Evolutionary conservation across 2,113 vertebrate species (phyloP).

Genomic region (Otolemur garnettii): DNA sequence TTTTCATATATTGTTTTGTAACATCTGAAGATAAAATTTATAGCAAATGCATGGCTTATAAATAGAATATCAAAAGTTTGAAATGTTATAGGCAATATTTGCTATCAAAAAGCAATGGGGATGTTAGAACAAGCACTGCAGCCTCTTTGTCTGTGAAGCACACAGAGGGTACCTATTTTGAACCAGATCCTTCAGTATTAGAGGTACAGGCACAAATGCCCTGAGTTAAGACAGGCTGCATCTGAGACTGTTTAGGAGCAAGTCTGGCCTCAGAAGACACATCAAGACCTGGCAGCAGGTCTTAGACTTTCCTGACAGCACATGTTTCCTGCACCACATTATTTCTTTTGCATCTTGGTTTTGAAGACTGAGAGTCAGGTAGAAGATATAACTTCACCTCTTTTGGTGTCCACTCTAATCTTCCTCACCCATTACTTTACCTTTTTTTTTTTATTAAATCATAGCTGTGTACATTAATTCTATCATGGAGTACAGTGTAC

Average conservation of each 20-base stretch:
- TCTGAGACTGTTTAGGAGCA: not conserved
- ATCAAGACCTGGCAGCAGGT: not conserved
- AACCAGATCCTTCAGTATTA: not conserved
- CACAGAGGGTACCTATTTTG: not conserved
- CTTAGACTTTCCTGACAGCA: not conserved
- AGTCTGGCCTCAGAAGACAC: not conserved
- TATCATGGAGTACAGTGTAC: no score
- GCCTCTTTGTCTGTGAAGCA: not conserved
- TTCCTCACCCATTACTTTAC: not conserved
- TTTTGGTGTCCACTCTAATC: not conserved
- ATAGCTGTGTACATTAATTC: no score
- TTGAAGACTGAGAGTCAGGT: not conserved
- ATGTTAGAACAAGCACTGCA: not conserved
- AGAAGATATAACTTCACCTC: not conserved
- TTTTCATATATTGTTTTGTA: slow-evolving; percentile 38
- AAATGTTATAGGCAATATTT: not conserved
- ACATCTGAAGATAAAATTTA: slow-evolving; percentile 60
- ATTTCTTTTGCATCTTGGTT: not conserved
- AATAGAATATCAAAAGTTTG: slow-evolving; percentile 27
- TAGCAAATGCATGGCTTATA: not conserved
- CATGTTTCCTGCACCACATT: not conserved
- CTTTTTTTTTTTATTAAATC: not conserved
- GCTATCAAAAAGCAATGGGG: not conserved
- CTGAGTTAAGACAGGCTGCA: not conserved
- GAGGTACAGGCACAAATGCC: not conserved